Conservation (phyloP, 2,113 vertebrate genomes). For the Burhinus oedicnemus region DNA sequence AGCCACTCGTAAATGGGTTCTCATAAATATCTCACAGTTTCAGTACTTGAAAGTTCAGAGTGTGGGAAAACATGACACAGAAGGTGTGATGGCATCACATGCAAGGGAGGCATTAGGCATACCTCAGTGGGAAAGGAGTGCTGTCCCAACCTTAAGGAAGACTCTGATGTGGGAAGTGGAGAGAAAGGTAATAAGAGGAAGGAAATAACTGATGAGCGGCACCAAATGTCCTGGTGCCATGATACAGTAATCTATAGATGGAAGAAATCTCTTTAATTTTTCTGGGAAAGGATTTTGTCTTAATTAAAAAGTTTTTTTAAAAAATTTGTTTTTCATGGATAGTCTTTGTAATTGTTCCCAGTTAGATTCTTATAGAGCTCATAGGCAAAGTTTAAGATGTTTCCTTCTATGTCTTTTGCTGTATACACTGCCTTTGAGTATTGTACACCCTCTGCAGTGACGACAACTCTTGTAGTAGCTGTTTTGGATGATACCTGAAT, state of each 20-base stretch:
- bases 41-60: background rate
- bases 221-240: background rate
- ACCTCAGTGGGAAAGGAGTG: background rate
- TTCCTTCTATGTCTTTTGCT: background rate
- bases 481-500: background rate
- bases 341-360: background rate
- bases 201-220: background rate
- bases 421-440: background rate
- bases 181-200: background rate
- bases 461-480: background rate
- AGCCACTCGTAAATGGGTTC: background rate
- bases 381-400: background rate
- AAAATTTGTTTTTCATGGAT: background rate
- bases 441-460: background rate
- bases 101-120: background rate
- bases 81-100: background rate
- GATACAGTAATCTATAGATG: background rate
- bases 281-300: background rate
- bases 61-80: background rate
- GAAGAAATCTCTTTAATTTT: background rate
- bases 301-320: background rate
- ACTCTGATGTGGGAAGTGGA: background rate
- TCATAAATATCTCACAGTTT: background rate
- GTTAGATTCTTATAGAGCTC: background rate
- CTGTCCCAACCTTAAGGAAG: background rate